These are phyloP conservation scores for Microcebus ravelobensis DNA, from an alignment of 2,113 vertebrate species.

Conservation along the genomic window DNA sequence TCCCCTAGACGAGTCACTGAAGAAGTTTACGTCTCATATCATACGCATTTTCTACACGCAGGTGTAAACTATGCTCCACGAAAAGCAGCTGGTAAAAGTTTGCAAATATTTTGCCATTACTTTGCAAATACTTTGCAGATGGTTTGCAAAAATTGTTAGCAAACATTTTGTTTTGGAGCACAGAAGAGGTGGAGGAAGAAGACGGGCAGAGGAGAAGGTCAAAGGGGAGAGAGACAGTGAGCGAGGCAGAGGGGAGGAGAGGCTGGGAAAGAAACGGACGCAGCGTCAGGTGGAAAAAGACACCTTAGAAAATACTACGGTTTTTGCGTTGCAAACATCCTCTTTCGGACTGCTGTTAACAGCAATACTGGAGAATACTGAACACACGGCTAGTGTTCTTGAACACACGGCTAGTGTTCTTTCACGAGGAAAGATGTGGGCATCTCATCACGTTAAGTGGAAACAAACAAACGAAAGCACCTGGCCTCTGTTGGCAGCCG, in stretches of 20 bases:
- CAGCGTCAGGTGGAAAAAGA: no score
- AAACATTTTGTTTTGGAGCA: neutral
- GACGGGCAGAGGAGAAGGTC: neutral
- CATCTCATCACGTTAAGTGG: conserved; percentile 21
- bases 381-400: neutral
- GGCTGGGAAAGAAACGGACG: fast-evolving
- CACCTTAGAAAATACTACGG: fast-evolving
- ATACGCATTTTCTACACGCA: neutral
- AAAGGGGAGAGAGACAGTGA: fast-evolving
- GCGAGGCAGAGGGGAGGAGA: fast-evolving
- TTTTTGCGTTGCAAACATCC: fast-evolving
- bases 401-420: neutral
- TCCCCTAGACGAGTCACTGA: fast-evolving
- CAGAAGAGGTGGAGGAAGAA: neutral
- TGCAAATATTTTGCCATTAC: neutral
- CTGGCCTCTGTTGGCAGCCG: conserved; percentile 47
- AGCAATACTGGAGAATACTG: fast-evolving
- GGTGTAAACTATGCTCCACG: neutral
- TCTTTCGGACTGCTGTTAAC: neutral
- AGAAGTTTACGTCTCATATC: neutral
- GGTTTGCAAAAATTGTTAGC: neutral
- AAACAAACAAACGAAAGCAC: conserved; percentile 46
- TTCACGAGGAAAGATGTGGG: conserved; percentile 47
- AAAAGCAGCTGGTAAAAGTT: neutral
- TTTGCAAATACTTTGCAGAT: neutral